phyloP scores from a whole-genome alignment of 2,113 vertebrate species.

The Aphelocoma coerulescens region DNA sequence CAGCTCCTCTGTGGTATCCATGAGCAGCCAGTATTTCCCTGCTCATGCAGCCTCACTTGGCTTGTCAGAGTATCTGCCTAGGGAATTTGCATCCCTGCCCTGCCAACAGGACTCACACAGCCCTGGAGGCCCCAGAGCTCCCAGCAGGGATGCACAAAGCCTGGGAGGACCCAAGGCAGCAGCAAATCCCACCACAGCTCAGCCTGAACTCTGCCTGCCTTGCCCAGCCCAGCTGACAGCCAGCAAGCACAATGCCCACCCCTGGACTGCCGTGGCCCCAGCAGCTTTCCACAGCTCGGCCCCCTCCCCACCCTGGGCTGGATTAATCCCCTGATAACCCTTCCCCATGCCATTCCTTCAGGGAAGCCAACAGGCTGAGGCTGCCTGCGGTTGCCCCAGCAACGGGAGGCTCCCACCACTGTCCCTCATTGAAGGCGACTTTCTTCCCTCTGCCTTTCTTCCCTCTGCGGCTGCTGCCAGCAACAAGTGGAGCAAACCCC shows the following conservation, averaged over 20 bases:
- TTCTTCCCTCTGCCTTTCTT: conserved; percentile 15
- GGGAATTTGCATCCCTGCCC: background rate
- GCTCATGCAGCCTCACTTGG: background rate
- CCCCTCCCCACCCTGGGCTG: accelerated
- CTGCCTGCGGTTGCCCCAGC: conserved; percentile 36
- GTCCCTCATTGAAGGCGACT: background rate
- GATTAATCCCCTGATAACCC: conserved; percentile 1
- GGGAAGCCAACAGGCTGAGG: background rate
- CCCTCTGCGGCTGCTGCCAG: background rate
- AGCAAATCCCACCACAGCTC: background rate
- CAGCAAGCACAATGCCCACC: background rate
- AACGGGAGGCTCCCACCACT: conserved; percentile 44
- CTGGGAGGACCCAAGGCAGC: background rate
- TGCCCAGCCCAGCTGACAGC: background rate
- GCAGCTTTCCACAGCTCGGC: background rate
- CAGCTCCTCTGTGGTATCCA: background rate
- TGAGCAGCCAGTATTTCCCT: accelerated
- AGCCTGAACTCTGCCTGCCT: background rate
- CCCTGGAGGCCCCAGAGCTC: background rate
- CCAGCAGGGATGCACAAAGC: background rate
- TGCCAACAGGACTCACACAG: accelerated
- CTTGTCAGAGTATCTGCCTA: background rate
- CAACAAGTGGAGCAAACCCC: conserved; percentile 64
- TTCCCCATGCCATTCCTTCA: background rate
- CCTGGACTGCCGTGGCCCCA: background rate